Base-by-base conservation (phyloP, 2,113 vertebrate genomes). In the Silurus meridionalis region DNA sequence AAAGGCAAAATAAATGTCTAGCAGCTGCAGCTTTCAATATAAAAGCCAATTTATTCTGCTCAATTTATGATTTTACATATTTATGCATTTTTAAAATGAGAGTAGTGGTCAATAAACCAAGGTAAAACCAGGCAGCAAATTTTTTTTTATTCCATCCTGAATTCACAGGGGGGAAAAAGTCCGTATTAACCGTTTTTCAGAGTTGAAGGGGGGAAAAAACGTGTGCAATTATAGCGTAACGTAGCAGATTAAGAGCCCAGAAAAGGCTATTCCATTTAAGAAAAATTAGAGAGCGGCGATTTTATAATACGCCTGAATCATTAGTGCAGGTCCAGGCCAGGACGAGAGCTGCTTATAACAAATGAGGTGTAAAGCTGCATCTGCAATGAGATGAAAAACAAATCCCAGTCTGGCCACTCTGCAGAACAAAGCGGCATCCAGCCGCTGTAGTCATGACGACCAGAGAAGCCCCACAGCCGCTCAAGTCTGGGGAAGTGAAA, bases 401-500 rank as follows among this genome's bases (percentile, higher is more conserved):
- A 21, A 80, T 50, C 71, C 74, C 83, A 69, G 81, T n/a, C 85
- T 84, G 50, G 63, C 48, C 79, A 88, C 64, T 78, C 58, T 67
- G 71, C 63, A 74, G 77, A 90, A 90, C 82, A 88, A 88, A 90
- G 85, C 64, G 64, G 83, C 85, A 87, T 87, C 84, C 72, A 46
- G 63, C 66, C 69, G 50, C 19, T 58, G 85, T 88, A 58, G 74
- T 84, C 85, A 91, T 87, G 82, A 77, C 61, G 55, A 89, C 83
- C 48, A 17, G 50, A 83, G 86, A 74, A 86, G 55, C 79, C 83
- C 84, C 86, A 85, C 88, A 83, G 89, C 66, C 85, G 52, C 87
- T 77, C 75, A 86, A 25, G 28, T 61, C 17, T 61, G 17, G 55
- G 37, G 37, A 64, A 57, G 58, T 28, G 7, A 60, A 74, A 14